These are phyloP conservation scores for Papilio polyxenes DNA, from an alignment of 1,140 invertebrate species.

Conservation along the genomic window DNA sequence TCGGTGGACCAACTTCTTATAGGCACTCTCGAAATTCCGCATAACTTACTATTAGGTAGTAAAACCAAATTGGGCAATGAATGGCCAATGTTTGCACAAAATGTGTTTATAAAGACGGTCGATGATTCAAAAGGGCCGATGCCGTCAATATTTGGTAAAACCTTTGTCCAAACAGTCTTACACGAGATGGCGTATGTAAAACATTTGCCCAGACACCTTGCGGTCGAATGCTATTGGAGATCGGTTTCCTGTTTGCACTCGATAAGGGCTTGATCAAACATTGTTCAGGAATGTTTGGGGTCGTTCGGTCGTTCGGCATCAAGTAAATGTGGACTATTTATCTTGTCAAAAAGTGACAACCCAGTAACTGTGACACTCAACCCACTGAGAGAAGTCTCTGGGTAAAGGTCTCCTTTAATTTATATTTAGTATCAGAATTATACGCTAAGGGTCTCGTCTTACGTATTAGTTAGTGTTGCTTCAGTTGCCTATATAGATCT, in stretches of 20 bases:
- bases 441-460: no score
- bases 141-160: slow-evolving; percentile 62
- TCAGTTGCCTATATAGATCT: not conserved
- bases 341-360: slow-evolving; percentile 10
- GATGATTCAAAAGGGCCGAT: slow-evolving; percentile 59
- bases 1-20: not conserved
- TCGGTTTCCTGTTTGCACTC: slow-evolving; percentile 65
- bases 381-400: no score
- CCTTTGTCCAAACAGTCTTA: slow-evolving; percentile 59
- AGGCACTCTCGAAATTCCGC: slow-evolving; percentile 20
- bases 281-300: slow-evolving; percentile 52
- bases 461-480: no score
- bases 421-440: no score
- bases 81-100: slow-evolving; percentile 50
- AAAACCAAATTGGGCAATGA: slow-evolving; percentile 44
- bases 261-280: slow-evolving; percentile 68
- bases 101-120: slow-evolving; percentile 52
- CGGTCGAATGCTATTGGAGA: slow-evolving; percentile 50
- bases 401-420: no score
- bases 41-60: slow-evolving; percentile 23
- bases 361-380: no score
- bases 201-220: slow-evolving; percentile 64
- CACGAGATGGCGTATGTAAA: slow-evolving; percentile 53
- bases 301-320: slow-evolving; percentile 42
- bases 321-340: slow-evolving; percentile 14